Evolutionary conservation across 2,797 vertebrate species (phyloP), one percentile per base, ranked within the genome.

Genomic region (Cyclopterus lumpus): DNA sequence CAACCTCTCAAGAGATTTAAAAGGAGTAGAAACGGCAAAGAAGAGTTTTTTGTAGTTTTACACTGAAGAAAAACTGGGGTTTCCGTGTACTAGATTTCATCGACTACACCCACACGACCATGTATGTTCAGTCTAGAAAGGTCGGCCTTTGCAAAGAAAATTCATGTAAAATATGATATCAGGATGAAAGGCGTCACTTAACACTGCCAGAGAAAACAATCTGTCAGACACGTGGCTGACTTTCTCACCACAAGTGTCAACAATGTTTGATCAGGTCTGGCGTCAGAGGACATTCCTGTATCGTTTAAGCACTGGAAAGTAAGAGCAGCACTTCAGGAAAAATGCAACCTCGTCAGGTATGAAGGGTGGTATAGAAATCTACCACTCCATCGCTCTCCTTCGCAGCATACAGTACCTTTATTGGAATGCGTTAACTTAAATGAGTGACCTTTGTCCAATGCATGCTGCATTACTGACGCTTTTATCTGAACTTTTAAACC

Each of bases 51-150:
- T 66, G 15, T 63, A 34, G 54, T 58, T 75, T 73, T 51, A 58
- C 22, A 44, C 22, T 48, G 60, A 12, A 75, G 22, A 75, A 82
- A 73, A 55, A 34, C n/a, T 64, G 26, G n/a, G 51, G 28, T 63
- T 46, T 12, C 28, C 57, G 18, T 60, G 28, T 40, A 2, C 10
- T 46, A 1, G 64, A 74, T 10, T n/a, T 1, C 1, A 46, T 4
- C 1, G 3, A 69, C 34, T 48, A 69, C 26, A 66, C 4, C 6
- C 20, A 34, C 57, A 71, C 22, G 44, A 62, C 18, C 15, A 60
- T 16, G 10, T 60, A 60, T 46, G 22, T 15, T 62, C 24, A 26
- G 15, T 61, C 14, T 22, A 62, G 24, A 63, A 66, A 65, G 20
- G 18, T 44, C 49, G 34, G 30, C 18, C 48, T 63, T 60, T 11